A percentile compares a stretch with the other conserved stretches of the same genome.
phyloP scores from a whole-genome alignment of 92 coral and sea anemone species.

The Bergia puertoricense region DNA sequence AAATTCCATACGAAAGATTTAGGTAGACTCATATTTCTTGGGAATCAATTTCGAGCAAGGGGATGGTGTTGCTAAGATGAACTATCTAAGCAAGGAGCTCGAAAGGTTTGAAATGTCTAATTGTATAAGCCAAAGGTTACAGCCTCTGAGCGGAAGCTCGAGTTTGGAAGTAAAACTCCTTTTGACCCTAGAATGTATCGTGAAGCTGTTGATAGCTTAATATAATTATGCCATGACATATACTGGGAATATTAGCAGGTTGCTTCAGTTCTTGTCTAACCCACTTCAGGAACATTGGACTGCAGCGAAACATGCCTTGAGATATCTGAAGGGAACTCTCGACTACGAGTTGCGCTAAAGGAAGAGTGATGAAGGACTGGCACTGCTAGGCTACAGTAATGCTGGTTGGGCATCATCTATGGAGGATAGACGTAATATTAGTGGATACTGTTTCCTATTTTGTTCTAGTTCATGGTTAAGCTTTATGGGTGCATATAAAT shows the following conservation, averaged over 20 bases:
- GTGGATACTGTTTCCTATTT: constrained; percentile 55
- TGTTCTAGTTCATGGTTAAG: too few species aligned
- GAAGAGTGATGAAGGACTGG: constrained; percentile 23
- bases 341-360: constrained; percentile 24
- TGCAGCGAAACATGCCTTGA: constrained; percentile 39
- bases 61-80: too few species aligned
- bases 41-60: too few species aligned
- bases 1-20: too few species aligned
- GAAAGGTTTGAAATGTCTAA: too few species aligned
- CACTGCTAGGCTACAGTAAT: constrained; percentile 49
- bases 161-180: too few species aligned
- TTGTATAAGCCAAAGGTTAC: too few species aligned
- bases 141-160: too few species aligned
- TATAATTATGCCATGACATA: constrained; percentile 40
- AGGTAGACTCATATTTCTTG: too few species aligned
- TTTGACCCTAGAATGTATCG: too few species aligned
- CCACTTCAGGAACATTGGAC: constrained; percentile 39
- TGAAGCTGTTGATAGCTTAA: constrained; percentile 25
- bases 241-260: constrained; percentile 31
- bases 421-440: constrained; percentile 47
- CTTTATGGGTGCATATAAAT: too few species aligned
- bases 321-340: constrained; percentile 44
- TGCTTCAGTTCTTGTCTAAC: constrained; percentile 23
- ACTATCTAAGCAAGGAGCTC: too few species aligned
- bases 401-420: constrained; percentile 58